These are phyloP conservation scores for Reinhardtius hippoglossoides DNA, from an alignment of 2,113 vertebrate genomes.

Conservation along the genomic window DNA sequence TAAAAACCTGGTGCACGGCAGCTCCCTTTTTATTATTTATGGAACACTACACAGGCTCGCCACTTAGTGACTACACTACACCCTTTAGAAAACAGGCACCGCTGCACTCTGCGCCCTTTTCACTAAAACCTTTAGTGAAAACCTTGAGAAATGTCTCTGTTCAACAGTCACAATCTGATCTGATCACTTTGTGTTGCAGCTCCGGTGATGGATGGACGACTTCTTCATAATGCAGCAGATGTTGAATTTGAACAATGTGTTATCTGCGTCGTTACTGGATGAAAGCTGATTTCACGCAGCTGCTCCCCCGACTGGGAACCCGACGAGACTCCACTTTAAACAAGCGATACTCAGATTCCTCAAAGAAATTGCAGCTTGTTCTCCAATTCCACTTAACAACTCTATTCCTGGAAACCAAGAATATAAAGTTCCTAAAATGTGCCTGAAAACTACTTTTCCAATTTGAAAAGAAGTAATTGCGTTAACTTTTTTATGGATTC, in stretches of 20 bases:
- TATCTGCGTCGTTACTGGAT: slow-evolving; percentile 15
- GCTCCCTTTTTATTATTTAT: slow-evolving; percentile 28
- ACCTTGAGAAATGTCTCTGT: neutral
- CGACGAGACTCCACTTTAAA: slow-evolving; percentile 6
- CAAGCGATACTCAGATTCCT: slow-evolving; percentile 6
- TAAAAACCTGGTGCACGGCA: slow-evolving; percentile 14
- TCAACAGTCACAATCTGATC: neutral
- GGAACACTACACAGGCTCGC: slow-evolving; percentile 32
- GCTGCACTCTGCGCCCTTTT: slow-evolving; percentile 5
- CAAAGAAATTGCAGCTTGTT: slow-evolving; percentile 14
- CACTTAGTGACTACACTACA: neutral
- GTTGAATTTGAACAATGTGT: neutral
- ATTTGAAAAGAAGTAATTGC: too few relatives aligned
- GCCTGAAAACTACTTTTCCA: neutral
- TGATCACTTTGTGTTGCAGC: neutral
- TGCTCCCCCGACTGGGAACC: slow-evolving; percentile 9
- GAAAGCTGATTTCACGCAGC: slow-evolving; percentile 36
- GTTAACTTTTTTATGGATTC: neutral
- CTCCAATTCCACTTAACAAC: neutral
- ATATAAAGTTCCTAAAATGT: neutral
- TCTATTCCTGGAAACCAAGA: neutral
- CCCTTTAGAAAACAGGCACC: neutral
- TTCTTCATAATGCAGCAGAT: slow-evolving; percentile 2
- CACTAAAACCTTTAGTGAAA: neutral
- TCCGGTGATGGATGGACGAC: neutral